A percentile compares a stretch with the other conserved stretches of the same genome.
These are phyloP conservation scores for Oasisia sp. DNA, from an alignment of 2,888 invertebrate genomes.

Conservation along the genomic window DNA sequence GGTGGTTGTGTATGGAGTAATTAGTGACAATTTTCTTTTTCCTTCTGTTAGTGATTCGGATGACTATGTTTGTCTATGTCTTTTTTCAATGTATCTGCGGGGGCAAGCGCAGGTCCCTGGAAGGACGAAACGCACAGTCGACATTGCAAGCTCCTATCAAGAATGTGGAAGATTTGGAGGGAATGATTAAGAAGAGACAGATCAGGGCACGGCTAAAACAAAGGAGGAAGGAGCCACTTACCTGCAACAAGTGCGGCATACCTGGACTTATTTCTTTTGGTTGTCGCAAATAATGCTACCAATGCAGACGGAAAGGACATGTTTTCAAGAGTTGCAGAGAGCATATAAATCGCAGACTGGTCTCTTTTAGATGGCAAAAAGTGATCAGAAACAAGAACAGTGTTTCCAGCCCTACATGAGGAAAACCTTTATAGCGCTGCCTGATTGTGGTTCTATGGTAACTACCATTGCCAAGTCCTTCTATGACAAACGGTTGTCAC, in stretches of 20 bases:
- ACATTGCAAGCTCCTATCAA: neutral
- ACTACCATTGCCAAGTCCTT: too few relatives aligned
- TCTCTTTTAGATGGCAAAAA: neutral
- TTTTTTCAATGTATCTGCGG: too few relatives aligned
- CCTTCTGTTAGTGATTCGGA: too few relatives aligned
- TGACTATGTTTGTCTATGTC: too few relatives aligned
- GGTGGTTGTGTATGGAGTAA: too few relatives aligned
- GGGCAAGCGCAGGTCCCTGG: too few relatives aligned
- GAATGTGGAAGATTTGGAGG: neutral
- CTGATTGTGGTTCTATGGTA: too few relatives aligned
- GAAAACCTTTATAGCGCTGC: too few relatives aligned
- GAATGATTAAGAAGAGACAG: neutral
- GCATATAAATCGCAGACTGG: neutral
- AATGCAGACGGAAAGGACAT: neutral
- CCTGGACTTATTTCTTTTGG: neutral
- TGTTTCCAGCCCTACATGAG: neutral
- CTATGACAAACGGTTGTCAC: too few relatives aligned
- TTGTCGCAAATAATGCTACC: neutral
- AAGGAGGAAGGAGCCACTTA: neutral
- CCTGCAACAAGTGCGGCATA: neutral
- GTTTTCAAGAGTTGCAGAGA: neutral
- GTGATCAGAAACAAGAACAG: neutral
- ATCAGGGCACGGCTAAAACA: neutral
- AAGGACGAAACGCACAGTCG: neutral
- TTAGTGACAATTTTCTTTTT: too few relatives aligned